Evolutionary conservation across 2,888 invertebrate species (phyloP), one percentile per base, ranked within the genome.

Genomic region (Syritta pipiens): DNA sequence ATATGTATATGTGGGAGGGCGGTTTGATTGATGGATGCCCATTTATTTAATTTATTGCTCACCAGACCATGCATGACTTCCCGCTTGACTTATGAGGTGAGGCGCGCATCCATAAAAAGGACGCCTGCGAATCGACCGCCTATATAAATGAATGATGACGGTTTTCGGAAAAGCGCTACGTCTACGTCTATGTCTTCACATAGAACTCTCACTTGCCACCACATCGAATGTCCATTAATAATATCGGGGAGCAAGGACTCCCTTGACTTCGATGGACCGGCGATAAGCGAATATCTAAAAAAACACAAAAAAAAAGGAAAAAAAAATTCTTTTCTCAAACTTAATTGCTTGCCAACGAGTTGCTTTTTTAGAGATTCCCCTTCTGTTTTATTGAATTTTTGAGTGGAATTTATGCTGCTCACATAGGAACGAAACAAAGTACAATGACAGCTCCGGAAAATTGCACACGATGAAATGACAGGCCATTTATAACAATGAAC

Each of bases 401-500:
- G 59, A 74, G 55, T 55, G 22, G 67, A 74, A 79, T 74, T 74
- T 79, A 74, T 79, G 79, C 79, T 74, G 57, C 79, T 79, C 79
- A 72, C 79, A 79, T 67, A 74, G 57, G 67, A 68, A 26, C n/a
- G 67, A 74, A 79, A 74, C 79, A 74, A 62, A 79, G 68, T 74
- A 79, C 74, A 79, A 32, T 79, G 79, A 79, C 79, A 79, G 74
- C 67, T 77, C 74, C 49, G 74, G 68, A 74, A 79, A 79, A 79
- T 79, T 79, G 79, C 79, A 74, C 79, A 79, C 67, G 79, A 79
- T 67, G 55, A 74, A 79, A 72, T 79, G 79, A 68, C 79, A 79
- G 79, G 74, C 79, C 79, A 79, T 79, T 79, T 79, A 79, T 79
- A 79, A 79, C 79, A 79, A 79, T 79, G 79, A 79, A 79, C 79